These are phyloP conservation scores for Aleiodes testaceus DNA, from an alignment of 2,888 invertebrate species.

Conservation along the genomic window DNA sequence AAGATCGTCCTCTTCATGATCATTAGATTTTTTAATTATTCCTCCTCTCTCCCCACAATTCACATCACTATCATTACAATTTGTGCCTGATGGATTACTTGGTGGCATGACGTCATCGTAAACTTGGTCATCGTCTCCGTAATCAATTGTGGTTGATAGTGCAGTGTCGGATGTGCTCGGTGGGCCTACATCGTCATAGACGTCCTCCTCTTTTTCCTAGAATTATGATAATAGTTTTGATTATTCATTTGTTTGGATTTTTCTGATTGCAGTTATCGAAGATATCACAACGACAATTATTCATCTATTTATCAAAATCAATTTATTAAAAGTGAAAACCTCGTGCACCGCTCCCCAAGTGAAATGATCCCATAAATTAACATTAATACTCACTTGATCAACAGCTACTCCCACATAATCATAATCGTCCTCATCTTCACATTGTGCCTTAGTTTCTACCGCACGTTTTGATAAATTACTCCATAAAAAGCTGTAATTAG, in stretches of 20 bases:
- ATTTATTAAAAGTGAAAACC: constrained; percentile 41
- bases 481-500: constrained; percentile 42
- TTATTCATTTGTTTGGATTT: background rate
- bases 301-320: too few species aligned
- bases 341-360: background rate
- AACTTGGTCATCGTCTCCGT: constrained; percentile 49
- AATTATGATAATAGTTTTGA: constrained; percentile 1
- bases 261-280: background rate
- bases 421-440: constrained; percentile 47
- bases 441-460: constrained; percentile 29
- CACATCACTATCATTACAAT: constrained; percentile 1
- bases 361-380: too few species aligned
- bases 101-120: constrained; percentile 61
- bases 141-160: constrained; percentile 26
- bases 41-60: background rate
- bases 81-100: constrained; percentile 23
- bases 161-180: constrained; percentile 32
- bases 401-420: constrained; percentile 49
- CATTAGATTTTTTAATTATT: constrained; percentile 16
- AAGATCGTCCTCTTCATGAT: constrained; percentile 48
- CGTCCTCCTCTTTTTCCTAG: constrained; percentile 48
- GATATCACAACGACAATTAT: too few species aligned
- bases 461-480: constrained; percentile 36
- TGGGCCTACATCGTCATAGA: constrained; percentile 53
- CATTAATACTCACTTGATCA: constrained; percentile 14